Conservation (phyloP, 92 coral and sea anemone genomes). For the Phenganax marumi region DNA sequence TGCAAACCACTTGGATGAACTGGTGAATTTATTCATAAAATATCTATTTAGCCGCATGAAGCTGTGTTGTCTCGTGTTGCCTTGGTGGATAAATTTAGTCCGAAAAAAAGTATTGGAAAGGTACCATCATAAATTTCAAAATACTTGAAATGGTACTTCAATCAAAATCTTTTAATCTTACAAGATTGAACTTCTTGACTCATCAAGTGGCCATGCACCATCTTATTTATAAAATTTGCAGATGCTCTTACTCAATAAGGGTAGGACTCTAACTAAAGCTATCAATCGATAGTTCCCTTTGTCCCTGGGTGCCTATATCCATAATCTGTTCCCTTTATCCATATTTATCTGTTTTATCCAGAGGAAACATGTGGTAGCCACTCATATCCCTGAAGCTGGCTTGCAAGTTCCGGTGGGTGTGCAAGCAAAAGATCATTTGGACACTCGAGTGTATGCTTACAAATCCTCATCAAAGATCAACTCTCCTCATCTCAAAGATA, state of each 20-base stretch:
- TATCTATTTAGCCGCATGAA: slow-evolving; percentile 45
- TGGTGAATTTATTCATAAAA: no score
- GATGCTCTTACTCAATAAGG: no score
- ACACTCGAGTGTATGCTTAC: slow-evolving; percentile 77
- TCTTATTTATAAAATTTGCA: no score
- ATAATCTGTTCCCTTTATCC: no score
- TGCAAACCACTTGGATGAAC: no score
- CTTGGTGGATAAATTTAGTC: slow-evolving; percentile 72
- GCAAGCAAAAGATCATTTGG: slow-evolving; percentile 42
- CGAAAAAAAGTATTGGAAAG: slow-evolving; percentile 57
- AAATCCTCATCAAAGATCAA: slow-evolving; percentile 45
- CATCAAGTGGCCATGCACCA: no score
- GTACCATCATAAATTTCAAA: slow-evolving; percentile 5
- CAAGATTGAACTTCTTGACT: no score
- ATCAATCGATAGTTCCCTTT: no score
- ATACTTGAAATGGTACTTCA: background rate
- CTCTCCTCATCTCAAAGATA: slow-evolving; percentile 36
- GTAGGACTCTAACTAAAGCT: no score
- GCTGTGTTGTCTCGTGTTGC: slow-evolving; percentile 79
- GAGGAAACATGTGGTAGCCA: slow-evolving; percentile 70
- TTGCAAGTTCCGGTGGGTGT: slow-evolving; percentile 41
- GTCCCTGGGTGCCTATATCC: no score
- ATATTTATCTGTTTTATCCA: background rate
- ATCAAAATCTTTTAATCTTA: background rate
- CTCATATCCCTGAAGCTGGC: slow-evolving; percentile 68